Conservation (phyloP, 2,797 vertebrate species). For the Hoplostethus mediterraneus region DNA sequence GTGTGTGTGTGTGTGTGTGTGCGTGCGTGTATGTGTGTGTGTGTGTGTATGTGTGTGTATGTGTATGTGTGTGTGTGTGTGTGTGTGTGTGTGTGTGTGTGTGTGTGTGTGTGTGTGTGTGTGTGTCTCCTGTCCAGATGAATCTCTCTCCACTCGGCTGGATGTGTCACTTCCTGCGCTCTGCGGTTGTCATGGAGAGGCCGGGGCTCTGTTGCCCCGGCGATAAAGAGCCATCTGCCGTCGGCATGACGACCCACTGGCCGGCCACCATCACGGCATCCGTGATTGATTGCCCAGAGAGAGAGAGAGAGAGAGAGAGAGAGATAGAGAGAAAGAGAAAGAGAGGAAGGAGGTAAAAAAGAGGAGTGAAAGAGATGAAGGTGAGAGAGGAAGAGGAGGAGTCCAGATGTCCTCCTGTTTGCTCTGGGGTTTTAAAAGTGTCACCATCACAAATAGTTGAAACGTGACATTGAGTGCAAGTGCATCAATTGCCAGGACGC, state of each 20-base stretch:
- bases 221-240: constrained; percentile 85
- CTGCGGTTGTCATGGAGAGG: constrained; percentile 80
- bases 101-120: constrained; percentile 1
- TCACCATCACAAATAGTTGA: constrained; percentile 78
- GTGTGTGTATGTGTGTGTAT: constrained; percentile 13
- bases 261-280: constrained; percentile 70
- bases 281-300: constrained; percentile 82
- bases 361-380: neutral
- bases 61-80: too few relatives aligned
- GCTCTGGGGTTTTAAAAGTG: constrained; percentile 66
- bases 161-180: constrained; percentile 85
- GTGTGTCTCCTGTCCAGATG: constrained; percentile 71
- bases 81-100: too few relatives aligned
- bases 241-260: constrained; percentile 82
- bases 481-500: constrained; percentile 39
- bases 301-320: constrained; percentile 54
- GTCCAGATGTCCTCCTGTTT: constrained; percentile 79
- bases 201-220: constrained; percentile 65
- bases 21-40: constrained; percentile 29
- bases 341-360: neutral
- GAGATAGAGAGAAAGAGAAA: neutral
- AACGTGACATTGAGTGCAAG: constrained; percentile 69
- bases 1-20: constrained; percentile 28
- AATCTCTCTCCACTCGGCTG: constrained; percentile 77
- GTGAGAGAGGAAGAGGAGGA: constrained; percentile 24